Conservation (phyloP, 2,797 vertebrate genomes). For the Manis crassicaudata region DNA sequence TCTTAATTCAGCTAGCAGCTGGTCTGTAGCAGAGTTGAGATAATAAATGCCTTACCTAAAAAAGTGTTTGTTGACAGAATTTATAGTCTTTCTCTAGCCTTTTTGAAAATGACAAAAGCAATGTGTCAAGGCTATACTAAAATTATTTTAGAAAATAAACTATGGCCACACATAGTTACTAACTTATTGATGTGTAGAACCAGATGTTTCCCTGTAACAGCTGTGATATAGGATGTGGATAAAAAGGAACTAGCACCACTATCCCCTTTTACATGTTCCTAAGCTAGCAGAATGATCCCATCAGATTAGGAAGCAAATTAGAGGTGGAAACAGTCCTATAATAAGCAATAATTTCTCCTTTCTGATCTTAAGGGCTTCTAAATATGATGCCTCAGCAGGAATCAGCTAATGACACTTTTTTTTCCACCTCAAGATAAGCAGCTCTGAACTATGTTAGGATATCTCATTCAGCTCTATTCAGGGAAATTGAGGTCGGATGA, state of each 20-base stretch:
- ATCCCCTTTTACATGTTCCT: not conserved
- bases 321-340: constrained; percentile 54
- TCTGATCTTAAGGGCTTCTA: constrained; percentile 60
- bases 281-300: not conserved
- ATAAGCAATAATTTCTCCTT: constrained; percentile 73
- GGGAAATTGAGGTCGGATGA: constrained; percentile 71
- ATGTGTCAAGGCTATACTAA: not conserved
- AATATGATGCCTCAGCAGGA: constrained; percentile 70
- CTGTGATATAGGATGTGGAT: not conserved
- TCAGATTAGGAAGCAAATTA: constrained; percentile 30
- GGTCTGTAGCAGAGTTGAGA: not conserved
- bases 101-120: constrained; percentile 34
- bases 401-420: constrained; percentile 70
- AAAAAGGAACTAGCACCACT: not conserved
- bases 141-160: constrained; percentile 34
- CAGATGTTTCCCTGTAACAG: not conserved
- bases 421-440: constrained; percentile 75
- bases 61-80: not conserved
- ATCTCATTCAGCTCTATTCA: constrained; percentile 65
- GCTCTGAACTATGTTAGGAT: constrained; percentile 63
- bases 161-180: not conserved
- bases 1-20: not conserved
- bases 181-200: not conserved
- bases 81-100: not conserved
- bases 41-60: not conserved